Base-by-base conservation (phyloP, 1,140 invertebrate species). In the Lasaia peninsularis region DNA sequence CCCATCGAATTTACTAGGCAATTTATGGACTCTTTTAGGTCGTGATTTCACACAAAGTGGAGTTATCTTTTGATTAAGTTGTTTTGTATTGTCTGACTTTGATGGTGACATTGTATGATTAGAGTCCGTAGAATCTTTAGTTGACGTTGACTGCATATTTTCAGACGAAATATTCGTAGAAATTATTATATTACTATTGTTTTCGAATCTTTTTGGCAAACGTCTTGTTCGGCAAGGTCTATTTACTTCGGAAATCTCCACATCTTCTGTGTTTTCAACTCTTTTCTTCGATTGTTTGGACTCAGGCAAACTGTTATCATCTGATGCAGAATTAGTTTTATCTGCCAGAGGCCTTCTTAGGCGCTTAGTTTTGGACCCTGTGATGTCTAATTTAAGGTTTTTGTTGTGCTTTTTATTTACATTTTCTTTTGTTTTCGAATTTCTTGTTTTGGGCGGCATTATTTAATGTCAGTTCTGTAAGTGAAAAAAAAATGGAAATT, bases 291-390 rank as follows among this genome's bases (percentile, higher is more conserved):
- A n/a, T 14, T 52, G 24, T 48, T 65, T 69, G 52, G 59, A 49
- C 11, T 34, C 18, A 18, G 52, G 34, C 32, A 71, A 61, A 37
- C 61, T 61, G 59, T 86, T 82, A 40, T 86, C 80, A 53, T 86
- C 84, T 11, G 84, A 86, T 11, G 75, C 71, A 0, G 84, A 87
- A 51, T 87, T 87, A 2, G 80, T 87, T 79, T 86, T 87, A 51
- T 87, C 84, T 10, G 73, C 68, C 62, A 87, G 70, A 51, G 71
- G 71, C 67, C 78, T 80, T 56, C 83, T 63, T 12, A 53, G 37
- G 9, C 54, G 34, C 56, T 76, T 82, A 5, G 8, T 44, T 44
- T 44, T 44, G 8, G 5, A 9, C 1, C 6, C 37, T 9, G 10
- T 9, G 2, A 3, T 18, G 14, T 11, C 18, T 9, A 20, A 11